phyloP scores from a whole-genome alignment of 2,888 invertebrate genomes.

The Melanophora roralis region DNA sequence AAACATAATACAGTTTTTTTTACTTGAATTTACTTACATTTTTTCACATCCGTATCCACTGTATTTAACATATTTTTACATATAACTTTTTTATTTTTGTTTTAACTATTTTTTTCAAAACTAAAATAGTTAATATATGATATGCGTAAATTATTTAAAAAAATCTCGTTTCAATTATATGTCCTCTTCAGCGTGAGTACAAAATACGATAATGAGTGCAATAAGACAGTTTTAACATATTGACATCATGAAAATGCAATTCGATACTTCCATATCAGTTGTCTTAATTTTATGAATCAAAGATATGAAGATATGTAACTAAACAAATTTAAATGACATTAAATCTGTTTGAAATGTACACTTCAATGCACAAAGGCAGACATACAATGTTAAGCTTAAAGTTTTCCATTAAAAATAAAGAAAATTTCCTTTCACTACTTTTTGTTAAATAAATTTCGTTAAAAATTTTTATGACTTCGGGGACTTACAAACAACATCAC shows the following conservation, averaged over 20 bases:
- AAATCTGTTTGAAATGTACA: background rate
- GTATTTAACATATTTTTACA: background rate
- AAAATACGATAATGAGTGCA: background rate
- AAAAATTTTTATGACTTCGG: no score
- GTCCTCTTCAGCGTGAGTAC: background rate
- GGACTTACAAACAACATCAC: no score
- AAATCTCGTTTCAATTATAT: constrained; percentile 3
- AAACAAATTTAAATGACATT: constrained; percentile 32
- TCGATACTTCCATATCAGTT: background rate
- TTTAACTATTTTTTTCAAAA: no score
- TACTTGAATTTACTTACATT: no score
- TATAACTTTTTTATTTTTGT: background rate
- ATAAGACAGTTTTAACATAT: background rate
- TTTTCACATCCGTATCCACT: background rate
- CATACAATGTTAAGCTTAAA: background rate
- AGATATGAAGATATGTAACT: background rate
- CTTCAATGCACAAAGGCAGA: background rate
- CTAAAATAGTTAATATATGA: no score
- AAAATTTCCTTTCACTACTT: constrained; percentile 30
- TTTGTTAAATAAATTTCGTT: no score
- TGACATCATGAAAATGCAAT: background rate
- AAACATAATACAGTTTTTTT: no score
- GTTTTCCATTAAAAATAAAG: no score
- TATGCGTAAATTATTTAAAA: background rate
- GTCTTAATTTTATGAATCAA: no score